Evolutionary conservation across 2,797 vertebrate species (phyloP), one percentile per base, ranked within the genome.

Genomic region (Pantherophis vulpinus): DNA sequence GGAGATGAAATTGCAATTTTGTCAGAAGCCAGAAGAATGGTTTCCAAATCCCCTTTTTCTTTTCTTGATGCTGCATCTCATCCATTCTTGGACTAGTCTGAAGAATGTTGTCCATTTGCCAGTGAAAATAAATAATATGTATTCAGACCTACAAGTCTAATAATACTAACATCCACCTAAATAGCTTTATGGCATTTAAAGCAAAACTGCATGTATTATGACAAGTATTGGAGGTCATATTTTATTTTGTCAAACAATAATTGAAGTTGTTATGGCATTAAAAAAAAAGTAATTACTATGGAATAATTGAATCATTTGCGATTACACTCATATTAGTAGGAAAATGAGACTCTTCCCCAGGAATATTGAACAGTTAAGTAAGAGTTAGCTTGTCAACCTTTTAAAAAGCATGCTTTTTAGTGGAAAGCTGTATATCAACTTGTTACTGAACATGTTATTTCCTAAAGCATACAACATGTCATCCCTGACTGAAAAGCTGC

Each of bases 361-460:
- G 27, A 61, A 0, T 25, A 32, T 55, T 92, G 70, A 93, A n/a
- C 5, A 9, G 88, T 91, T 92, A 88, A 54, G 13, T 6, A 0
- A 18, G 37, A 90, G 91, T 59, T 89, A 88, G 66, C 88, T 95
- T 90, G 13, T 1, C 27, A 95, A 90, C 87, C 14, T 20, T 90
- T 94, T 93, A 6, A 10, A 7, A 90, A 95, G 93, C 88, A 18
- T 18, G 11, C n/a, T 94, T 95, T 97, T 88, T 92, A n/a, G 66
- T 95, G 93, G 95, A 94, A 95, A 93, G 94, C 95, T 96, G 90
- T 96, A 97, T 96, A 93, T 95, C 95, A 92, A 92, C 91, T 87
- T 93, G 63, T 94, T 94, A 7, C 70, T 92, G 93, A 97, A 96
- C 93, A 96, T 95, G 90, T 90, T 96, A 93, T 96, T 97, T 97